Evolutionary conservation across 2,113 vertebrate species (phyloP).

Genomic region (Desmodus rotundus): DNA sequence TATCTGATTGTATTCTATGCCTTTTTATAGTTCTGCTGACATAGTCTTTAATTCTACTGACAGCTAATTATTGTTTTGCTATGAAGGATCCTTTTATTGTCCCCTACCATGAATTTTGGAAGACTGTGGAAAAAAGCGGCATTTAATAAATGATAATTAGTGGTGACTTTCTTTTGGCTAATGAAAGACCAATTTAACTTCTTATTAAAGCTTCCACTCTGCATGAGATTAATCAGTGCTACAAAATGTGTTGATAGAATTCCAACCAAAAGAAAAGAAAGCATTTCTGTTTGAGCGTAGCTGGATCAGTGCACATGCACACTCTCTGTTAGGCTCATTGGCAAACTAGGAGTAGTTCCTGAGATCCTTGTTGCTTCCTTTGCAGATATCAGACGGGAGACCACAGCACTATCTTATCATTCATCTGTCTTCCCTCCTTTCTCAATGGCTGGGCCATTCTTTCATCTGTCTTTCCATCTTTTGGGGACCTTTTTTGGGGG

Average conservation of each 20-base stretch:
- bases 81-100: background rate
- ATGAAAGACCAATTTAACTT: background rate
- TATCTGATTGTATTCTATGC: background rate
- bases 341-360: background rate
- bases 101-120: background rate
- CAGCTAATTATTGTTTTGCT: background rate
- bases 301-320: background rate
- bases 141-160: constrained; percentile 30
- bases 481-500: background rate
- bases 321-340: background rate
- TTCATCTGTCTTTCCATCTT: background rate
- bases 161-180: constrained; percentile 23
- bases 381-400: background rate
- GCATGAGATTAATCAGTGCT: background rate
- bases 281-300: background rate
- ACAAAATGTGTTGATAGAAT: background rate
- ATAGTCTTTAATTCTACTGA: background rate
- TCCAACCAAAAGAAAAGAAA: background rate
- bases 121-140: background rate
- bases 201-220: background rate
- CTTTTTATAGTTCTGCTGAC: background rate
- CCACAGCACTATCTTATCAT: background rate
- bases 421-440: background rate
- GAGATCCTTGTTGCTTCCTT: too few relatives aligned
- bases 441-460: background rate